phyloP scores from a whole-genome alignment of 2,797 vertebrate species.

The Myiotriccus ornatus region DNA sequence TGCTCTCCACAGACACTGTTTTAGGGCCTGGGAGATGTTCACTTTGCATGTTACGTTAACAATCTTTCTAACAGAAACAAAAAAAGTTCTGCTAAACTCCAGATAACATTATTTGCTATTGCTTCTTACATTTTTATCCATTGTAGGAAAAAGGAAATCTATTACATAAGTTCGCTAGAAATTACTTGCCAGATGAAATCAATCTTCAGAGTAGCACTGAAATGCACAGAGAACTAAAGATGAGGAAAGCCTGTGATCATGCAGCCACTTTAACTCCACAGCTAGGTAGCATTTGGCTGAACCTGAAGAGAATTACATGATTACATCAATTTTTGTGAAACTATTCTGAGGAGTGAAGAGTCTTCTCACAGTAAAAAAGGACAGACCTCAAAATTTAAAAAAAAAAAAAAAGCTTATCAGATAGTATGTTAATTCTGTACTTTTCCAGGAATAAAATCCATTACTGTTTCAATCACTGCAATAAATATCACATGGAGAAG shows the following conservation, averaged over 20 bases:
- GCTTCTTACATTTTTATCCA: background rate
- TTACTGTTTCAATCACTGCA: background rate
- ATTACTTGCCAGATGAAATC: background rate
- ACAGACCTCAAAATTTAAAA: background rate
- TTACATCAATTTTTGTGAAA: background rate
- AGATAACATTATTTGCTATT: background rate
- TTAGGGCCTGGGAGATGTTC: background rate
- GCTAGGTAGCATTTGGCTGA: background rate
- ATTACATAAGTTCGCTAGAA: background rate
- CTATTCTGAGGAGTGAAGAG: background rate
- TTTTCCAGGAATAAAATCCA: background rate
- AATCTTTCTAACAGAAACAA: fast-evolving
- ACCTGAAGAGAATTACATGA: background rate
- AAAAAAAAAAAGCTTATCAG: background rate
- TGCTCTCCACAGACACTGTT: background rate
- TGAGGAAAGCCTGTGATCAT: background rate
- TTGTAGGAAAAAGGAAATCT: background rate
- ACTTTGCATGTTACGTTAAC: background rate
- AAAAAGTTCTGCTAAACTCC: background rate
- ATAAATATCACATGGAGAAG: background rate
- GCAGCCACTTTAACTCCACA: background rate
- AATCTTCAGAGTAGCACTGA: background rate
- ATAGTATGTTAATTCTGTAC: background rate
- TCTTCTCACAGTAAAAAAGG: background rate
- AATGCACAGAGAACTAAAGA: background rate